phyloP scores from a whole-genome alignment of 2,113 vertebrate genomes.

The Protobothrops flavoviridis region DNA sequence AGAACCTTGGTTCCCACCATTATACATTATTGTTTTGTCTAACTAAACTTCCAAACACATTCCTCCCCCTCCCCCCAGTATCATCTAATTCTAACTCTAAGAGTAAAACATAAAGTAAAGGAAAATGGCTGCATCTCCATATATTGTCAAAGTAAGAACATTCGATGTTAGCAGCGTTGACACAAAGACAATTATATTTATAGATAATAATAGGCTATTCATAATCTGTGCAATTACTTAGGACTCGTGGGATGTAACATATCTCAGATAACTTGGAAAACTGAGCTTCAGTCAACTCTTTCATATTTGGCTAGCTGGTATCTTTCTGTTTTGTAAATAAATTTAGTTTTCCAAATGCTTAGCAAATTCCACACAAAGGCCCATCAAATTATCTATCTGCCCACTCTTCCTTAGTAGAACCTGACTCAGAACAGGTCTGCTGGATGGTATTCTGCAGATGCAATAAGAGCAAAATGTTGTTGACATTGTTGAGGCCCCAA shows the following conservation, averaged over 20 bases:
- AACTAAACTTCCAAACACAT: too few relatives aligned
- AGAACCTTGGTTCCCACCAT: too few relatives aligned
- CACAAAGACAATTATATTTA: background rate
- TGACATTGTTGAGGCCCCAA: background rate
- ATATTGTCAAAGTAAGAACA: too few relatives aligned
- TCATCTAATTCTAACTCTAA: too few relatives aligned
- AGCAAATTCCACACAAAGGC: background rate
- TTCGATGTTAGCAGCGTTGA: too few relatives aligned
- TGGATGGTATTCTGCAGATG: background rate
- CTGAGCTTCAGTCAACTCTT: background rate
- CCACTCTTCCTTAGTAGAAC: background rate
- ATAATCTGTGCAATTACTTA: background rate
- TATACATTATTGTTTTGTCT: too few relatives aligned
- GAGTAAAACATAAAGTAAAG: too few relatives aligned
- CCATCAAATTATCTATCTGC: background rate
- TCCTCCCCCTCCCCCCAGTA: too few relatives aligned
- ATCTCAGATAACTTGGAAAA: background rate
- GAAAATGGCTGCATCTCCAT: too few relatives aligned
- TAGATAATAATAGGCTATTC: background rate
- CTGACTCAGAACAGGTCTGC: background rate
- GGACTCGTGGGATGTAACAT: background rate
- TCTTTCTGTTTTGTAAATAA: too few relatives aligned
- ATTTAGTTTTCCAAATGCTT: background rate
- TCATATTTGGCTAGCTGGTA: background rate
- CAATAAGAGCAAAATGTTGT: background rate